Evolutionary conservation across 1,140 invertebrate species (phyloP).

Genomic region (Microvelia longipes): DNA sequence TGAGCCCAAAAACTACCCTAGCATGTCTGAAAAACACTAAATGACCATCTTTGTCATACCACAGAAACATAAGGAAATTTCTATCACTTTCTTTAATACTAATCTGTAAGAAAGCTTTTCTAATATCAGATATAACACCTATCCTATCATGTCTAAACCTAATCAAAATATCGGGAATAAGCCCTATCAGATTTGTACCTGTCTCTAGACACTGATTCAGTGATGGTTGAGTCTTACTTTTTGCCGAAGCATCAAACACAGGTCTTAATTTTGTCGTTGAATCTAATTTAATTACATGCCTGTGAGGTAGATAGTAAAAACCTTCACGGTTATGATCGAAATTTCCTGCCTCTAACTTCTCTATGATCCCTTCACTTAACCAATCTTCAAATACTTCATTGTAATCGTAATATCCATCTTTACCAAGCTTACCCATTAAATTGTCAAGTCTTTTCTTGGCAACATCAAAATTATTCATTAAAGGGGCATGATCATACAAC

Average conservation of each 20-base stretch:
- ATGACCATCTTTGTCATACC: neutral
- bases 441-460: slow-evolving; percentile 9
- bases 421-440: slow-evolving; percentile 19
- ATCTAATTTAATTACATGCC: slow-evolving; percentile 23
- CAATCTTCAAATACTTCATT: slow-evolving; percentile 24
- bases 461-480: too few species aligned
- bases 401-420: slow-evolving; percentile 22
- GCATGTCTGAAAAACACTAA: neutral
- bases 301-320: slow-evolving; percentile 27
- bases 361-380: slow-evolving; percentile 23
- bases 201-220: slow-evolving; percentile 27
- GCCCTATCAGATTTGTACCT: slow-evolving; percentile 29
- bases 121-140: slow-evolving; percentile 20
- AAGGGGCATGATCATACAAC: too few species aligned
- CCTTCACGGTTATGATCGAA: slow-evolving; percentile 4
- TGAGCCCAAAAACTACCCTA: neutral
- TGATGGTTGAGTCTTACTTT: slow-evolving; percentile 18
- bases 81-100: neutral
- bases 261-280: slow-evolving; percentile 22
- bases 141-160: slow-evolving; percentile 27
- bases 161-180: slow-evolving; percentile 27
- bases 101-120: neutral
- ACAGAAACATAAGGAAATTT: neutral
- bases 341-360: slow-evolving; percentile 20
- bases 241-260: slow-evolving; percentile 26